phyloP scores from a whole-genome alignment of 1,140 invertebrate species.

The Stegodyphus dumicola region DNA sequence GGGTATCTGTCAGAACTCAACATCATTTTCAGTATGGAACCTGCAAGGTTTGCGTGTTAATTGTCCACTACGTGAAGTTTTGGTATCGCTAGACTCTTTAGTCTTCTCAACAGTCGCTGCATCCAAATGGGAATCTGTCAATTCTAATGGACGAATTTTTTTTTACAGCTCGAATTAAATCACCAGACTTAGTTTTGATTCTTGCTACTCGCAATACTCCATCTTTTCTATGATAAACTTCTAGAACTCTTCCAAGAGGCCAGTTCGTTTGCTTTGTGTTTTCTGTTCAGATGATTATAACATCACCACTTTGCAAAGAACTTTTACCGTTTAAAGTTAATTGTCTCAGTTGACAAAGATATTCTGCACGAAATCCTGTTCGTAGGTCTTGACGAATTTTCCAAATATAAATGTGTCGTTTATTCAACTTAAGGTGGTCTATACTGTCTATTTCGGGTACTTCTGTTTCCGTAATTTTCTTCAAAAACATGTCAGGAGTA shows the following conservation, averaged over 20 bases:
- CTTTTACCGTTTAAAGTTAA: background rate
- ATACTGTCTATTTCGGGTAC: background rate
- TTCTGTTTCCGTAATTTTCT: background rate
- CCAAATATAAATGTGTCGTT: background rate
- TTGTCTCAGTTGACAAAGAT: background rate
- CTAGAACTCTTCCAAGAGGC: too few relatives aligned
- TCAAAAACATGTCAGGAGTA: conserved; percentile 62
- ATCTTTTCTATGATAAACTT: too few relatives aligned
- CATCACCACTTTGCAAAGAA: background rate
- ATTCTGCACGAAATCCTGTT: background rate
- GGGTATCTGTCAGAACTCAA: too few relatives aligned
- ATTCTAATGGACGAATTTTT: too few relatives aligned
- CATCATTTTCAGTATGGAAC: background rate
- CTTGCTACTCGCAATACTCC: background rate
- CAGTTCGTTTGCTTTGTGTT: too few relatives aligned
- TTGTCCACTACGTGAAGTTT: too few relatives aligned
- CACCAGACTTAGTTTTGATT: too few relatives aligned
- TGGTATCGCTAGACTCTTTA: too few relatives aligned
- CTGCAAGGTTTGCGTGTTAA: too few relatives aligned
- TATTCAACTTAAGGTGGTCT: background rate
- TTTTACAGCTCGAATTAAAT: background rate
- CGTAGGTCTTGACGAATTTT: background rate
- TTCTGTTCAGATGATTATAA: too few relatives aligned
- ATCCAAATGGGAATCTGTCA: too few relatives aligned
- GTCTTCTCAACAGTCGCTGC: too few relatives aligned